phyloP scores from a whole-genome alignment of 2,888 invertebrate species.

The Nephrotoma guestfalica region DNA sequence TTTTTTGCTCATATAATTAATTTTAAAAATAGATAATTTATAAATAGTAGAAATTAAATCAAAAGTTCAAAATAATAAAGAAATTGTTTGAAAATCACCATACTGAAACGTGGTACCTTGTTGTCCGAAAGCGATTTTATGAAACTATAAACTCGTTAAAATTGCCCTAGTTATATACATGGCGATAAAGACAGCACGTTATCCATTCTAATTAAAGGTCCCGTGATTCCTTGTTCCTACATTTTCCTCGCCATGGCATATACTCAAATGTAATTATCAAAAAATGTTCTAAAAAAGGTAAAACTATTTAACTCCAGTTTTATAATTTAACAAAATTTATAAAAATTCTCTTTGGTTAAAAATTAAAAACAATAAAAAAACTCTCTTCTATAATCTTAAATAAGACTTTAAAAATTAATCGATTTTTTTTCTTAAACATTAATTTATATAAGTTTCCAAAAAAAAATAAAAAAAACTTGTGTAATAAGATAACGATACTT shows the following conservation, averaged over 20 bases:
- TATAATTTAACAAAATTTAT: not conserved
- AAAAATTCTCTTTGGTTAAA: not conserved
- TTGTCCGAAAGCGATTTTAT: no score
- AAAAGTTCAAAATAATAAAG: no score
- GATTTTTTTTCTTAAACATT: not conserved
- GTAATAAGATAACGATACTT: not conserved
- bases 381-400: not conserved
- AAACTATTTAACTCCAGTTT: not conserved
- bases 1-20: no score
- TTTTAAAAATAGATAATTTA: no score
- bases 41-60: no score
- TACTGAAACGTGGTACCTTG: no score
- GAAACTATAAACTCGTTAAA: no score
- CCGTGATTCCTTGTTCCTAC: no score
- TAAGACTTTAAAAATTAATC: not conserved
- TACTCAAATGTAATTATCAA: not conserved
- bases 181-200: no score
- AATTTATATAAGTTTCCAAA: not conserved
- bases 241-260: not conserved
- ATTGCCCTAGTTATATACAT: no score
- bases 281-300: not conserved
- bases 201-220: no score
- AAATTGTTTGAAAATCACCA: no score
- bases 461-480: not conserved
- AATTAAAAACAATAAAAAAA: not conserved